Evolutionary conservation across 2,113 vertebrate genomes (phyloP).

Genomic region (Elanus axillaris): DNA sequence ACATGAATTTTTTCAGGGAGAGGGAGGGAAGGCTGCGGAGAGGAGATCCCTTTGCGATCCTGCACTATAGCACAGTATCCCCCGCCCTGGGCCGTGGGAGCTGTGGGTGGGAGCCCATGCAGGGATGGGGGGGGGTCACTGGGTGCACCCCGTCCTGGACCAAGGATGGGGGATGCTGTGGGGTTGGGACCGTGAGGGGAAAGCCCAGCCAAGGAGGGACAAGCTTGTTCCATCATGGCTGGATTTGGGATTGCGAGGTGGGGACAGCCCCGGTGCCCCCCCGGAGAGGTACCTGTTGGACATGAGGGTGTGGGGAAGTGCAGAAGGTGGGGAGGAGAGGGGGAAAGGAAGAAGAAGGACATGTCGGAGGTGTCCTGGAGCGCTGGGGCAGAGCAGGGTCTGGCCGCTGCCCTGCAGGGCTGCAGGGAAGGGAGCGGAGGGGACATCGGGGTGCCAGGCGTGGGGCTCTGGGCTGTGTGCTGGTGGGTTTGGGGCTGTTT

Average conservation of each 20-base stretch:
- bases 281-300: neutral
- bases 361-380: neutral
- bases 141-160: neutral
- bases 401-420: neutral
- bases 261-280: neutral
- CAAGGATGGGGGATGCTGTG: neutral
- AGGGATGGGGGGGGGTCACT: neutral
- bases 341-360: neutral
- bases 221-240: fast-evolving
- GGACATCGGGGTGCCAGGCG: fast-evolving
- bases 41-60: neutral
- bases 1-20: neutral
- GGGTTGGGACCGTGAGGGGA: neutral
- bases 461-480: neutral
- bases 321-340: neutral
- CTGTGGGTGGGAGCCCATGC: fast-evolving
- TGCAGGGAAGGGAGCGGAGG: neutral
- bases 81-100: neutral
- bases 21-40: neutral
- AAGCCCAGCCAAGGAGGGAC: neutral
- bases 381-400: neutral
- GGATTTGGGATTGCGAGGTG: neutral
- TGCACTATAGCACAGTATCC: fast-evolving
- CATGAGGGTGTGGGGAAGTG: neutral
- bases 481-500: neutral